A percentile compares a stretch with the other conserved stretches of the same genome.
phyloP scores from a whole-genome alignment of 2,888 invertebrate species.

The Drosophila falleni region DNA sequence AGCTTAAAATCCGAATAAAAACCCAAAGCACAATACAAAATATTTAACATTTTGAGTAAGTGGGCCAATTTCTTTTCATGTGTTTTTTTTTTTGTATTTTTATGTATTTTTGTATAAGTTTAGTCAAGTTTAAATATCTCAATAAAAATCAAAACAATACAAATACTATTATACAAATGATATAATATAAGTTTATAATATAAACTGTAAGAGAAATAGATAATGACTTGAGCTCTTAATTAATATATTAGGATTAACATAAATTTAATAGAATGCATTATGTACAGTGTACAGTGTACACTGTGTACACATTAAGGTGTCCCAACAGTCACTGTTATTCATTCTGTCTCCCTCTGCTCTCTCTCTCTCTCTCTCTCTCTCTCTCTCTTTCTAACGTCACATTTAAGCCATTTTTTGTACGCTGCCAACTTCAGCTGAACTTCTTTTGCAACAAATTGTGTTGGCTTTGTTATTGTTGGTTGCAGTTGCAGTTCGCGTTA shows the following conservation, averaged over 20 bases:
- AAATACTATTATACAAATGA: no score
- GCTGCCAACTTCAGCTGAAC: constrained; percentile 65
- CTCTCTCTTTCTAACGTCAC: neutral
- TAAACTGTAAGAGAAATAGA: no score
- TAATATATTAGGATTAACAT: no score
- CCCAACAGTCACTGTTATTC: neutral
- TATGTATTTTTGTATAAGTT: neutral
- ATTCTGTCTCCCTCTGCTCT: neutral
- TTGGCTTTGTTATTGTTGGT: constrained; percentile 65
- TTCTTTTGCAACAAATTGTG: constrained; percentile 72
- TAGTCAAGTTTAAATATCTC: neutral
- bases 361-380: neutral
- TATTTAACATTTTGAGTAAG: constrained; percentile 55
- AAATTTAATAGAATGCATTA: no score
- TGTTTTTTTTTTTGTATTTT: no score
- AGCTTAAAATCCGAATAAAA: constrained; percentile 4
- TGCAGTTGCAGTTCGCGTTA: constrained; percentile 60
- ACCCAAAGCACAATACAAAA: constrained; percentile 28
- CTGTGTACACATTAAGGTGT: constrained; percentile 12
- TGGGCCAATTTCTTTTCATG: neutral
- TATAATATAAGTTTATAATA: no score
- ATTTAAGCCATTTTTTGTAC: constrained; percentile 22
- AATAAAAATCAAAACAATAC: no score
- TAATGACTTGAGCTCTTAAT: no score
- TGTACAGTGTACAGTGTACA: no score